Evolutionary conservation across 2,888 invertebrate genomes (phyloP), one percentile per base, ranked within the genome.

Genomic region (Lasiommata megera): DNA sequence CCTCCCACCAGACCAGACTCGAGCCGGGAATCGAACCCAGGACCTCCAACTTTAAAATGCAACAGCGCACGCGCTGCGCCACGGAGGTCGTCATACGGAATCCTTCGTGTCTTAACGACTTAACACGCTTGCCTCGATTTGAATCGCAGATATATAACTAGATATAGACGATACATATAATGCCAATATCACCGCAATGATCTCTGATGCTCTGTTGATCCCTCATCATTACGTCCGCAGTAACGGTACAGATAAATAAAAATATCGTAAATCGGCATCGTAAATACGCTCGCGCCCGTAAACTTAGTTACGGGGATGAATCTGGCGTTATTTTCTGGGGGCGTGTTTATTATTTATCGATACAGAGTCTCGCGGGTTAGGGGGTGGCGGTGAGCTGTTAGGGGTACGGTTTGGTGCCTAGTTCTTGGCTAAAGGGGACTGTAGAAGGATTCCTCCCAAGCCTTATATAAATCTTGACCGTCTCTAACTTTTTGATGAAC

Each of bases 331-430:
- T 44, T 8, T 16, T 53, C 28, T 3, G 36, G 54, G n/a, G 57
- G 40, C 16, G 43, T 38, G 58, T 58, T 61, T 61, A 61, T 61
- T 61, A 61, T 61, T 58, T 61, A 58, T 61, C 55, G 43, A 61
- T 61, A 44, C 16, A 28, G 17, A 16, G 17, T 31, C 23, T 5
- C 28, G 41, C 52, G 31, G 12, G 36, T 17, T 48, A n/a, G 48
- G 9, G 36, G 36, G 11, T 34, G 1, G 34, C 11, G n/a, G 1
- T 9, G 3, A 9, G 31, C 8, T 31, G 3, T 34, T 11, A 11
- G 11, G 34, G 11, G 34, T 11, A 11, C 9, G 11, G 11, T 34
- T 11, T 11, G 3, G 11, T 34, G 34, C 11, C 3, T 34, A 34
- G 34, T 11, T 1, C 11, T 34, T 34, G 3, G 11, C 3, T 23